Evolutionary conservation across 2,888 invertebrate species (phyloP).

Genomic region (Clepsis dumicolana): DNA sequence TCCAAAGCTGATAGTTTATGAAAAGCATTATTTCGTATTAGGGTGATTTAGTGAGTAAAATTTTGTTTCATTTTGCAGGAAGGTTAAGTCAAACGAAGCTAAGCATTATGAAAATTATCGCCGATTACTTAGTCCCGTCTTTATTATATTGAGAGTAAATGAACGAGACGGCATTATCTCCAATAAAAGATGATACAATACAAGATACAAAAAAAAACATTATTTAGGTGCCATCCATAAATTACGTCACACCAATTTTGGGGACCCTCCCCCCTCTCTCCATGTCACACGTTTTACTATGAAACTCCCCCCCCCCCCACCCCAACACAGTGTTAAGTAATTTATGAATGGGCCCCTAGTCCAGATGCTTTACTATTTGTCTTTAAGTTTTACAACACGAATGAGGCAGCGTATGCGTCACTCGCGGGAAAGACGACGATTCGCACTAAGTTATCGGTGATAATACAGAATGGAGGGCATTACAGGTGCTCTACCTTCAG

Average conservation of each 20-base stretch:
- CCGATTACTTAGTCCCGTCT: constrained; percentile 39
- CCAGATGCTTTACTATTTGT: neutral
- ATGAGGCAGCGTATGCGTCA: neutral
- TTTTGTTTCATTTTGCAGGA: constrained; percentile 63
- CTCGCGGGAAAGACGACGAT: neutral
- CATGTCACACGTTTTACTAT: no score
- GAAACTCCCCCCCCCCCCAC: no score
- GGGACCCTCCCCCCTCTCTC: no score
- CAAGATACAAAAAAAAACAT: no score
- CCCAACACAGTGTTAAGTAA: no score
- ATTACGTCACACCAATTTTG: no score
- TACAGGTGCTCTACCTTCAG: constrained; percentile 74
- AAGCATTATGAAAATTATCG: constrained; percentile 62
- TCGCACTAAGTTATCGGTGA: constrained; percentile 30
- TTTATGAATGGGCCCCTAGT: no score
- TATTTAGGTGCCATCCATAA: no score
- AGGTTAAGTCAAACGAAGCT: constrained; percentile 83
- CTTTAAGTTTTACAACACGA: neutral
- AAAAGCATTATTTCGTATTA: constrained; percentile 50
- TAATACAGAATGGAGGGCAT: constrained; percentile 20
- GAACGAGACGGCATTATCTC: constrained; percentile 5
- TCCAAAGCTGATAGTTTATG: constrained; percentile 6
- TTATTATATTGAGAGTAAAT: constrained; percentile 3
- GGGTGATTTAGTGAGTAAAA: constrained; percentile 20
- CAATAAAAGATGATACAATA: no score